phyloP scores from a whole-genome alignment of 2,797 vertebrate genomes.

The Fistularia tabacaria region DNA sequence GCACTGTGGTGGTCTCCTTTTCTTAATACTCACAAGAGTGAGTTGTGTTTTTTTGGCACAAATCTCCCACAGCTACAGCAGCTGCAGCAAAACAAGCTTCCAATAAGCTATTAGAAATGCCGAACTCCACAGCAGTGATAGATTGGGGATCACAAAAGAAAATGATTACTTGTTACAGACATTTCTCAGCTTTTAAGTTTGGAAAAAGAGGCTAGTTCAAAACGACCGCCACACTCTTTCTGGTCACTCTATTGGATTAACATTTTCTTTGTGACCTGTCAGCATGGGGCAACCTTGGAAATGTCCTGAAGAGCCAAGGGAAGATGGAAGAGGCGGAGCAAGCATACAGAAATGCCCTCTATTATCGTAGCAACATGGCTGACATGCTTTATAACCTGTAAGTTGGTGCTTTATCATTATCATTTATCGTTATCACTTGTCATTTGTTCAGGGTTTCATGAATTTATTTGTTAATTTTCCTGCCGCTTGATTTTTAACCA shows the following conservation, averaged over 20 bases:
- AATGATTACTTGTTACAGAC: conserved; percentile 21
- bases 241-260: too few relatives aligned
- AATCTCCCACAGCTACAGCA: conserved; percentile 26
- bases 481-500: too few relatives aligned
- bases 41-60: conserved; percentile 32
- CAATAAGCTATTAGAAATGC: conserved; percentile 15
- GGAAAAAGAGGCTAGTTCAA: not conserved
- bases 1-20: conserved; percentile 48
- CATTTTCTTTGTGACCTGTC: conserved; percentile 53
- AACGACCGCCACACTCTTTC: not conserved
- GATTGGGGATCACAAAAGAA: conserved; percentile 24
- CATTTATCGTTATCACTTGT: too few relatives aligned
- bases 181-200: conserved; percentile 17
- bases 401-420: conserved; percentile 60
- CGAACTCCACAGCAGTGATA: conserved; percentile 8
- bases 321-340: conserved; percentile 93
- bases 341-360: conserved; percentile 96
- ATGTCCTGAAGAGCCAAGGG: conserved; percentile 98
- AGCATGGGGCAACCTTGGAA: conserved; percentile 99
- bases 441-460: too few relatives aligned
- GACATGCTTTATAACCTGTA: conserved; percentile 99
- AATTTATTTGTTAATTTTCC: not conserved
- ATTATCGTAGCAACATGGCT: conserved; percentile 99
- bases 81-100: conserved; percentile 25
- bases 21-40: conserved; percentile 26